Evolutionary conservation across 2,888 invertebrate genomes (phyloP), one percentile per base, ranked within the genome.

Genomic region (Melitaea athalia): DNA sequence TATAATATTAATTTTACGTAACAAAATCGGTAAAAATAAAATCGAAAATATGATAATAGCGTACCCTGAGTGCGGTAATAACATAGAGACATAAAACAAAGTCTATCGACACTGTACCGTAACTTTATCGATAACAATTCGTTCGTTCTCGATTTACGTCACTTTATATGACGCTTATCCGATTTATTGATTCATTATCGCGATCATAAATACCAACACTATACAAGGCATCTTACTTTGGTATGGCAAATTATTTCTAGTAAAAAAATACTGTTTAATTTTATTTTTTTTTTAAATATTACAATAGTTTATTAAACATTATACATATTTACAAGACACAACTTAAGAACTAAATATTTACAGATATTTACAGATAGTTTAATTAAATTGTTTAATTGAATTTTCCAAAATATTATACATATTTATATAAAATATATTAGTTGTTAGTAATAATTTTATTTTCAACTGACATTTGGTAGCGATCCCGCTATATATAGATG

Each of bases 71-170:
- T 15, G n/a, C 10, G n/a, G 38, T 14, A 64, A 52, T 61, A 52
- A 52, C 52, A 64, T 66, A 57, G 45, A 50, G 63, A 55, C 67
- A 57, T 57, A 64, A 65, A 70, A 69, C 65, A 50, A 62, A 49
- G 47, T 49, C 38, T 64, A 72, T 66, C 65, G 71, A 67, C 72
- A 72, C 61, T 14, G 4, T 38, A 38, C 8, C 38, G 38, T 38
- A 14, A 50, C 53, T 33, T 60, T 71, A 69, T 73, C 71, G 70
- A 64, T 64, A 69, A 68, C 72, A 70, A 68, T 66, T 62, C 65
- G 67, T 71, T 52, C 67, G 64, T 63, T 59, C 45, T 57, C 43
- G 71, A 66, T 66, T 66, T 71, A 70, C 50, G 64, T 53, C 47
- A 52, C 55, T 55, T 53, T 67, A 63, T 70, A 72, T 62, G 67